Base-by-base conservation (phyloP, 1,140 invertebrate species). In the Bombus cullumanus region DNA sequence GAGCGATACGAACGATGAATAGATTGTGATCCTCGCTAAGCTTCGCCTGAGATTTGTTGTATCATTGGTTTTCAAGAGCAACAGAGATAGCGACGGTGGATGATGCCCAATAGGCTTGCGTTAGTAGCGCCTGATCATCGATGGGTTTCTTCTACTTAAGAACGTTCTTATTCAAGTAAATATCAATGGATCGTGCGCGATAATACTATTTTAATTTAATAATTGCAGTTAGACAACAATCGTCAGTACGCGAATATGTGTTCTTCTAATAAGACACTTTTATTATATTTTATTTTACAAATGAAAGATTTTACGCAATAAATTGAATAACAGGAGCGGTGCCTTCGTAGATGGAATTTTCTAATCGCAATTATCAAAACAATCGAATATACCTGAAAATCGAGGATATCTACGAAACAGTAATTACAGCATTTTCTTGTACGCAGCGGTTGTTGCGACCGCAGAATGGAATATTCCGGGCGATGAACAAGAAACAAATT, bases 401-500 rank as follows among this genome's bases (percentile, higher is more conserved):
- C 4, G 59, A n/a, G 59, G 25, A n/a, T 62, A 62, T n/a, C 22
- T 37, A 22, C 10, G 66, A 37, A 37, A 25, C 18, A 68, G 3
- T 22, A 37, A 68, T 68, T 31, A 25, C 34, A 34, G 1, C 3
- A 34, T 34, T 34, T 68, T 4, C 31, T 68, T 37, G 9, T 25
- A 25, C 18, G 25, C 31, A 68, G 34, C 22, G 15, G 1, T 10
- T 25, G 3, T 53, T 53, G 18, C 59, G 18, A 37, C 34, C 3
- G 66, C 18, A 10, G 66, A 68, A 12, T 68, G 31, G 9, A 68
- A 68, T 68, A 68, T 34, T 34, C 15, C 8, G 18, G 31, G 8
- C 31, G 72, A 74, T 22, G 72, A 47, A 25, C 41, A 74, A 47
- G n/a, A 47, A 74, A 74, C n/a, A 74, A 74, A 74, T 74, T 47